Conservation (phyloP, 2,797 vertebrate genomes). For the Lutra lutra region DNA sequence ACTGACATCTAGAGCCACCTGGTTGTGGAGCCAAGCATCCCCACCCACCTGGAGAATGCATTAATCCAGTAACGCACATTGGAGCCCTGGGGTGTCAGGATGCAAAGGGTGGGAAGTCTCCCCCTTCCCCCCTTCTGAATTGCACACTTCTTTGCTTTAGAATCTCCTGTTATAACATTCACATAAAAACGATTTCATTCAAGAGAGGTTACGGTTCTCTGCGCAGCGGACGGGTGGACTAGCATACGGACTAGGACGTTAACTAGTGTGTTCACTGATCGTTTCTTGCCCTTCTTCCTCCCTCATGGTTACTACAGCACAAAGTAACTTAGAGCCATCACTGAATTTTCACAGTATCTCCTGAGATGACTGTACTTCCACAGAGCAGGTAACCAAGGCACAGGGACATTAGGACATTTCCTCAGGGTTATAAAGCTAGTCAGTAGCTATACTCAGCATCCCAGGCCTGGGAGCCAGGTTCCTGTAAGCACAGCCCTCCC, state of each 20-base stretch:
- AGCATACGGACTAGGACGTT: no score
- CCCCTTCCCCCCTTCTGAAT: not conserved
- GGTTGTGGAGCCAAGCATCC: not conserved
- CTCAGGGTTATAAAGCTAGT: not conserved
- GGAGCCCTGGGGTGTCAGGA: not conserved
- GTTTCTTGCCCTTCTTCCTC: not conserved
- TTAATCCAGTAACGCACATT: rapidly evolving
- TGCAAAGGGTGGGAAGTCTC: not conserved
- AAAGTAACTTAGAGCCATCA: not conserved
- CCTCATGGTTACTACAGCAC: not conserved
- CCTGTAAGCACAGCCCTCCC: no score
- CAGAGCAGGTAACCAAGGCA: not conserved
- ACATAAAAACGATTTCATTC: not conserved
- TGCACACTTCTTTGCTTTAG: not conserved
- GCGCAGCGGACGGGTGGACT: not conserved
- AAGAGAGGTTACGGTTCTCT: not conserved
- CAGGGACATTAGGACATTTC: not conserved
- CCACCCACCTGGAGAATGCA: not conserved
- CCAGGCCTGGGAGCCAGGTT: no score
- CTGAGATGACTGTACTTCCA: not conserved
- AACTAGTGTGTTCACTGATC: rapidly evolving
- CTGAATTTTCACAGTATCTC: not conserved
- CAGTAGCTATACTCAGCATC: not conserved
- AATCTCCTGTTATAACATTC: not conserved
- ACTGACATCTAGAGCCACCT: not conserved